Percentiles rank a stretch among this genome's conserved stretches.
These are phyloP conservation scores for Actenoides lindsayi DNA, from an alignment of 2,113 vertebrate genomes.

Conservation along the genomic window DNA sequence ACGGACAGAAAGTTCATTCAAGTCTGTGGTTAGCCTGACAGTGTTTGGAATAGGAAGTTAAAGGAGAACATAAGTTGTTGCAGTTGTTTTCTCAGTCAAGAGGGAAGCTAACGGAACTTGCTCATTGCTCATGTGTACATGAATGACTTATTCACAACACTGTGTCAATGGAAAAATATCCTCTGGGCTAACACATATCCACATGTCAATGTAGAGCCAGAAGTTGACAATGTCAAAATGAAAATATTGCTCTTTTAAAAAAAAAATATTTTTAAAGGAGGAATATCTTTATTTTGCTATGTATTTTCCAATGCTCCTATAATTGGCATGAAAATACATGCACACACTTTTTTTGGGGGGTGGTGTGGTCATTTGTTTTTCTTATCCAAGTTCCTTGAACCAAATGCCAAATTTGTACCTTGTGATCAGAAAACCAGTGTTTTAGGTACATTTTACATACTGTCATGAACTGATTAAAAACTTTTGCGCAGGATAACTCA, in stretches of 20 bases:
- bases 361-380: too few species aligned
- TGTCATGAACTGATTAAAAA: background rate
- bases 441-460: background rate
- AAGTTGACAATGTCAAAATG: background rate
- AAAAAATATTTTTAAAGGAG: background rate
- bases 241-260: background rate
- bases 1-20: background rate
- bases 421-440: background rate
- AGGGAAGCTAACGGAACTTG: background rate
- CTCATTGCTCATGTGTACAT: background rate
- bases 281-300: background rate
- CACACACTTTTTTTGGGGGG: accelerated
- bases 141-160: slow-evolving; percentile 19
- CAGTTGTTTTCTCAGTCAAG: slow-evolving; percentile 7
- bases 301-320: background rate
- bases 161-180: background rate
- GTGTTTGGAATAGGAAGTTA: background rate
- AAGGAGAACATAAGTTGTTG: background rate
- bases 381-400: background rate
- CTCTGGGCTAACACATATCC: background rate
- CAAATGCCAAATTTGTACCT: background rate
- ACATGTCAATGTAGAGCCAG: background rate
- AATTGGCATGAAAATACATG: background rate
- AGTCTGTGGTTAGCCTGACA: background rate
- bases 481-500: background rate